Base-by-base conservation (phyloP, 1,140 invertebrate genomes). In the Ooceraea biroi region DNA sequence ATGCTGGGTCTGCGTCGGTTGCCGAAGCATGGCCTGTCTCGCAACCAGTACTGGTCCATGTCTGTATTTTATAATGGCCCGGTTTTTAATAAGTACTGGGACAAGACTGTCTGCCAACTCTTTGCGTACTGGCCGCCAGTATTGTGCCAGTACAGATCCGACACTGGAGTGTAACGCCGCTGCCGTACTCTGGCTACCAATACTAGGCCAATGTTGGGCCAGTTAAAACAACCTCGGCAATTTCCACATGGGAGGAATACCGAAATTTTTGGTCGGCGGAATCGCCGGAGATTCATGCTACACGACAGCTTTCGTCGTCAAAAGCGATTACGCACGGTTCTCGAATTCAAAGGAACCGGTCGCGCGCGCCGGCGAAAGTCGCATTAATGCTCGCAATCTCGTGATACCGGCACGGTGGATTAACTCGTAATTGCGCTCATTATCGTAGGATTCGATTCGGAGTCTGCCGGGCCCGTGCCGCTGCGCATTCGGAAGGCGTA, bases 341-440 rank as follows among this genome's bases (percentile, higher is more conserved):
- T 66, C 82, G 86, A 77, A 87, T 77, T 88, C 87, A 88, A 88
- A 88, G 77, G 48, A 88, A 88, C 87, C 87, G 87, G 87, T 88
- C 83, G 86, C 25, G 83, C 36, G 78, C 86, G 78, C 77, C 48
- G 74, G 88, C 88, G 88, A 89, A 89, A 88, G 88, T 88, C 69
- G 83, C 25, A 50, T 87, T 78, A 87, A 87, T 76, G 77, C n/a
- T 73, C 52, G 58, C 86, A 82, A 84, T 87, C 69, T 58, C 78
- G 22, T 80, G 86, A 89, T 85, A 85, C 78, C 73, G n/a, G 55
- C 57, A 46, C 50, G 48, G 55, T 72, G 71, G 88, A 89, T 89
- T 89, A 83, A 88, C 88, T 89, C 84, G 88, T 89, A 88, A 89
- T 89, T 88, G 86, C 88, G 27, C 76, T 85, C 86, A 84, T 88